Evolutionary conservation across 1,140 invertebrate species (phyloP), one percentile per base, ranked within the genome.

Genomic region (Augochlora pura): DNA sequence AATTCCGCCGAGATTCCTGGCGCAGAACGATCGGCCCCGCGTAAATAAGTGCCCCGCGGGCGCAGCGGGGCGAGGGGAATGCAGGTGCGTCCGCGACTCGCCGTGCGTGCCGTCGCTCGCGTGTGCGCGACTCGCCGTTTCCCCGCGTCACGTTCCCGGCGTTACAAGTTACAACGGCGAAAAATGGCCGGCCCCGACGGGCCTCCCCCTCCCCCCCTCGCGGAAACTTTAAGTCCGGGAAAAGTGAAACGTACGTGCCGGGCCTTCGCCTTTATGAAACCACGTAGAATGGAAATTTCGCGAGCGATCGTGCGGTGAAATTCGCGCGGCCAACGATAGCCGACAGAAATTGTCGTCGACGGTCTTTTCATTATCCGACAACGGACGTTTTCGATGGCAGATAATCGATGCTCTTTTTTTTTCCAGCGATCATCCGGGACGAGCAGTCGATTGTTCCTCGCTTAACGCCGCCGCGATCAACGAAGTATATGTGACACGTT

Each of bases 191-290:
- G 54, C 18, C 71, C 46, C 42, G 3, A 2, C 16, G 57, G 27
- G 38, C 21, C 21, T n/a, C 39, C 42, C 12, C 21, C 21, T 32
- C 21, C 21, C 27, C 39, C 42, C 12, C 21, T 14, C 49, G 27
- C 16, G 32, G 23, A 25, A 59, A 27, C 38, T 60, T 32, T 39
- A 38, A 62, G 65, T 49, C 64, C 64, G 18, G 74, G 38, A 68
- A 76, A 67, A 60, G 64, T 60, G 42, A 62, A 62, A 69, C 74
- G 74, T 77, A 68, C 65, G 54, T 76, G 54, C 39, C 54, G 12
- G 14, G 32, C n/a, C 64, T 14, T 38, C 21, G 27, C 25, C n/a
- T 39, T 77, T 60, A n/a, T 32, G 63, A 59, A 75, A 64, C 72
- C 12, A 1, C n/a, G 12, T 38, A 65, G 54, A 75, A 75, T 46